Conservation (phyloP, 2,113 vertebrate genomes). For the Eidolon helvum region DNA sequence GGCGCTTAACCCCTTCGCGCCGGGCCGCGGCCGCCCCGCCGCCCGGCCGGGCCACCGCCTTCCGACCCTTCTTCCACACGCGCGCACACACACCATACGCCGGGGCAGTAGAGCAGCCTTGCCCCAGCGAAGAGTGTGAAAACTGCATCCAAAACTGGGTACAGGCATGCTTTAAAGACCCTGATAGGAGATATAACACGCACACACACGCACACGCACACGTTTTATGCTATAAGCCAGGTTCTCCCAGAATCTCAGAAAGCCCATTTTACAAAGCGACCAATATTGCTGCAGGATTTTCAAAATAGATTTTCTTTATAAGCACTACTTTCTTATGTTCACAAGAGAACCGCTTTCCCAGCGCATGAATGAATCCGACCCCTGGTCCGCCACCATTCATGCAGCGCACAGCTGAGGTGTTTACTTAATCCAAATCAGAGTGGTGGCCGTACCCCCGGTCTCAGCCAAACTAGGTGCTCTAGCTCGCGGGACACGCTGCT, state of each 20-base stretch:
- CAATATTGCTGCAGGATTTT: background rate
- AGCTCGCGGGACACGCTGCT: background rate
- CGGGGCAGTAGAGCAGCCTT: background rate
- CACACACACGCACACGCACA: background rate
- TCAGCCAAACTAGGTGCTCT: background rate
- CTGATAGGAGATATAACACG: background rate
- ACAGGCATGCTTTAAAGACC: background rate
- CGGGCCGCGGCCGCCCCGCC: background rate
- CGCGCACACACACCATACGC: rapidly evolving
- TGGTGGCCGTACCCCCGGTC: background rate
- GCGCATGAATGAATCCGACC: background rate
- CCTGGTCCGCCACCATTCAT: background rate
- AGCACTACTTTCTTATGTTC: background rate
- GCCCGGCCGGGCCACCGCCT: background rate
- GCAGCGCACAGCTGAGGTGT: background rate
- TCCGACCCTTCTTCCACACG: background rate
- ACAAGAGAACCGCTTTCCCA: background rate
- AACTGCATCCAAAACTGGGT: background rate
- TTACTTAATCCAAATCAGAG: background rate
- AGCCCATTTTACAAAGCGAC: too few species aligned
- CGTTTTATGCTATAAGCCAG: too few species aligned
- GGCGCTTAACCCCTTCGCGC: constrained; percentile 80
- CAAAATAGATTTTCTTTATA: background rate
- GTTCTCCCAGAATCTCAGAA: too few species aligned
- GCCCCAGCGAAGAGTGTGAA: background rate